These are phyloP conservation scores for Phoxinus phoxinus DNA, from an alignment of 2,113 vertebrate genomes.

Conservation along the genomic window DNA sequence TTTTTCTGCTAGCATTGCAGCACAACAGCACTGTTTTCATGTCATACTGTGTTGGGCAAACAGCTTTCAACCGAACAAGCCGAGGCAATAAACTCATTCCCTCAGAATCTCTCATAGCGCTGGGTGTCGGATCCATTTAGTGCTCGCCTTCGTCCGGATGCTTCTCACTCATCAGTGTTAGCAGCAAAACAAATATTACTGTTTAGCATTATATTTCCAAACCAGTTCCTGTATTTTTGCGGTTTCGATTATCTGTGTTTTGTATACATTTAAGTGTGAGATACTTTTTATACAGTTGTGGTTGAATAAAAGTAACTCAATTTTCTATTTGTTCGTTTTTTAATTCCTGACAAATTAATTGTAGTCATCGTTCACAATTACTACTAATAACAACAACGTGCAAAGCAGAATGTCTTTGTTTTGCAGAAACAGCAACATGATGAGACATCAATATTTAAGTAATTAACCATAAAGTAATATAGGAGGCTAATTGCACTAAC, in stretches of 20 bases:
- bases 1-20: background rate
- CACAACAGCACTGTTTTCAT: background rate
- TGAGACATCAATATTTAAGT: background rate
- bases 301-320: background rate
- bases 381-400: background rate
- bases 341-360: background rate
- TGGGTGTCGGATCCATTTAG: background rate
- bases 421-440: background rate
- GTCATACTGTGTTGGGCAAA: background rate
- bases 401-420: background rate
- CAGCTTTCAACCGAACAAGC: background rate
- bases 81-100: conserved; percentile 4
- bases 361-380: background rate
- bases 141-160: background rate
- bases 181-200: background rate
- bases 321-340: background rate
- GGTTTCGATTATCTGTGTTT: background rate
- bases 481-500: background rate
- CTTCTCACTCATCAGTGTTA: background rate
- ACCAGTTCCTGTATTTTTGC: background rate
- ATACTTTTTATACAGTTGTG: background rate
- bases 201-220: background rate
- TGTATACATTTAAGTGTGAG: background rate
- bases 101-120: background rate
- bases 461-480: background rate